Percentiles rank a stretch among this genome's conserved stretches.
Conservation (phyloP, 2,113 vertebrate genomes). For the Chaenocephalus aceratus region DNA sequence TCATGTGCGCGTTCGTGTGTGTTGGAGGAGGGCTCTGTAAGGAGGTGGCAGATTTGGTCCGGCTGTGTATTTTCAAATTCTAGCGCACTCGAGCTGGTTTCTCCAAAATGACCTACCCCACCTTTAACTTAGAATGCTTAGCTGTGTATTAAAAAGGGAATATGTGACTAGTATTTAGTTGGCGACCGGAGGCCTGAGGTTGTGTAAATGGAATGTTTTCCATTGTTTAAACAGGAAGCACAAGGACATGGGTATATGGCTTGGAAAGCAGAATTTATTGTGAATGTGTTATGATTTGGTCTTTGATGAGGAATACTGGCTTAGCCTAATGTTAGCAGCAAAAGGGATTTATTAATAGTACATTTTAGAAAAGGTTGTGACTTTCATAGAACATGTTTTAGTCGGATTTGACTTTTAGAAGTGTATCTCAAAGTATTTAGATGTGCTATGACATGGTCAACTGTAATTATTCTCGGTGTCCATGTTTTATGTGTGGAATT, state of each 20-base stretch:
- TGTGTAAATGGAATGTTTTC: slow-evolving; percentile 38
- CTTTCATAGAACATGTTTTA: not conserved
- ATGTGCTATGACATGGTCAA: not conserved
- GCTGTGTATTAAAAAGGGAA: slow-evolving; percentile 57
- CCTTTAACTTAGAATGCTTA: slow-evolving; percentile 9
- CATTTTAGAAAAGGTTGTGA: not conserved
- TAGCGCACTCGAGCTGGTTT: too few relatives aligned
- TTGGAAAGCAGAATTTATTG: slow-evolving; percentile 41
- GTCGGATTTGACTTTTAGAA: not conserved
- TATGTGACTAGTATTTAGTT: slow-evolving; percentile 53
- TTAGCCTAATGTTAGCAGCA: not conserved
- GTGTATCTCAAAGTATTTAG: not conserved
- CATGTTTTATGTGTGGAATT: too few relatives aligned
- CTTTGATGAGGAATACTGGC: slow-evolving; percentile 3
- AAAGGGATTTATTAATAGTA: not conserved
- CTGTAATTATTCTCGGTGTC: not conserved
- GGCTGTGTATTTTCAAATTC: too few relatives aligned
- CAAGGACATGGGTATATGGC: slow-evolving; percentile 34
- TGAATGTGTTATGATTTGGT: slow-evolving; percentile 33
- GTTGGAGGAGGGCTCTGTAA: too few relatives aligned
- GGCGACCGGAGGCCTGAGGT: slow-evolving; percentile 12
- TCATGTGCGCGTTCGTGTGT: too few relatives aligned
- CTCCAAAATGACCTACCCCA: too few relatives aligned
- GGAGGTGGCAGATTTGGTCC: too few relatives aligned
- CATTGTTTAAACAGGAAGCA: slow-evolving; percentile 44